Percentiles rank a stretch among this genome's conserved stretches.
These are phyloP conservation scores for Propithecus perrieri DNA, from an alignment of 2,797 vertebrate genomes.

Conservation along the genomic window DNA sequence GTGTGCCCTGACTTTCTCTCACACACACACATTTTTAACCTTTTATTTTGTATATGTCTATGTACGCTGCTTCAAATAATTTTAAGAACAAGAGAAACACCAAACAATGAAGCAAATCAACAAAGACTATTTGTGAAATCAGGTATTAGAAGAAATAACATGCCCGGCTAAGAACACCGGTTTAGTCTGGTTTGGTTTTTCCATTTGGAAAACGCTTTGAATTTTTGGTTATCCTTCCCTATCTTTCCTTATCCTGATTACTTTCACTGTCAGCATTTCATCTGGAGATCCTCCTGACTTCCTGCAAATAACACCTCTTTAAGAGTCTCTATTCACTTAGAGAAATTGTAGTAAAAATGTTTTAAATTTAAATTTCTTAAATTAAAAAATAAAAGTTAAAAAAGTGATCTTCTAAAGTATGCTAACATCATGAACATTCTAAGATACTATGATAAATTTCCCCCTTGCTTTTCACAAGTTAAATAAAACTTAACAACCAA, in stretches of 20 bases:
- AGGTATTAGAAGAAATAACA: background rate
- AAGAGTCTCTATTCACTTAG: background rate
- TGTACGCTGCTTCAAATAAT: background rate
- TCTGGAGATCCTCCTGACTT: background rate
- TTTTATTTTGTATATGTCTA: background rate
- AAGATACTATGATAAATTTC: background rate
- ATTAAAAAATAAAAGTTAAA: background rate
- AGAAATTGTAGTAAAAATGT: background rate
- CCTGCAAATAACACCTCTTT: background rate
- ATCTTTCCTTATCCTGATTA: background rate
- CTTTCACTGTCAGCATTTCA: background rate
- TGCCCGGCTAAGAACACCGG: background rate
- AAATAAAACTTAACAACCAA: constrained; percentile 27
- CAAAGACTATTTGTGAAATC: background rate
- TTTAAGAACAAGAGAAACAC: background rate
- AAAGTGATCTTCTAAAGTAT: background rate
- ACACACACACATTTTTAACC: background rate
- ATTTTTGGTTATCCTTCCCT: background rate
- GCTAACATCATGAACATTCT: background rate
- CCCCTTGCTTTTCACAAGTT: background rate
- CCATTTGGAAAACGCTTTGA: background rate
- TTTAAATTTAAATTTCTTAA: background rate
- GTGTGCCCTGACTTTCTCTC: too few species aligned
- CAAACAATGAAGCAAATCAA: background rate
- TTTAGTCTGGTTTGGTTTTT: background rate